Evolutionary conservation across 2,797 vertebrate species (phyloP).

Genomic region (Hozukius guyotensis): DNA sequence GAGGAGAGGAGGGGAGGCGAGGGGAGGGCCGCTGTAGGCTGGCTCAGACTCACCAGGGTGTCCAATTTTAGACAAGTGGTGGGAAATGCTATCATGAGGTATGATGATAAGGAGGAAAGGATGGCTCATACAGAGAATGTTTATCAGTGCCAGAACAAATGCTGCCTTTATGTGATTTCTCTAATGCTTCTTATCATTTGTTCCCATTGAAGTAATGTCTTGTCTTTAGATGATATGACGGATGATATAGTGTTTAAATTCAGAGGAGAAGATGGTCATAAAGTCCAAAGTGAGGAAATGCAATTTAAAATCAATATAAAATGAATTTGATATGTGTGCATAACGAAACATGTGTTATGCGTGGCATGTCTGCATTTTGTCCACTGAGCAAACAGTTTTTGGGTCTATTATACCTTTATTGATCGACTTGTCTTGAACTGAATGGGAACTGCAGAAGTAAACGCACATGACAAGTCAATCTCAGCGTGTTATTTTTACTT

Average conservation of each 20-base stretch:
- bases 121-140: conserved; percentile 20
- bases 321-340: neutral
- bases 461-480: conserved; percentile 33
- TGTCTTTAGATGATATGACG: neutral
- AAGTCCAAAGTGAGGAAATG: neutral
- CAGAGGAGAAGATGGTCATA: neutral
- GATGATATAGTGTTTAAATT: neutral
- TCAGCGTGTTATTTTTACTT: conserved; percentile 41
- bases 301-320: neutral
- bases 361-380: conserved; percentile 9
- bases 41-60: conserved; percentile 51
- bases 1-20: neutral
- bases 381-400: conserved; percentile 9
- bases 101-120: conserved; percentile 45
- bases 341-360: neutral
- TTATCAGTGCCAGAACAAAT: conserved; percentile 1
- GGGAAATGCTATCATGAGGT: conserved; percentile 56
- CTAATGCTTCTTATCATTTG: neutral
- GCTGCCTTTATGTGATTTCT: neutral
- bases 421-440: conserved; percentile 42
- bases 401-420: conserved; percentile 48
- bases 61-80: conserved; percentile 70
- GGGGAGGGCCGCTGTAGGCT: conserved; percentile 20
- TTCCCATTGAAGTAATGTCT: neutral
- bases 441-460: conserved; percentile 27